These are phyloP conservation scores for Dendrolimus punctatus DNA, from an alignment of 1,140 invertebrate species.

Conservation along the genomic window DNA sequence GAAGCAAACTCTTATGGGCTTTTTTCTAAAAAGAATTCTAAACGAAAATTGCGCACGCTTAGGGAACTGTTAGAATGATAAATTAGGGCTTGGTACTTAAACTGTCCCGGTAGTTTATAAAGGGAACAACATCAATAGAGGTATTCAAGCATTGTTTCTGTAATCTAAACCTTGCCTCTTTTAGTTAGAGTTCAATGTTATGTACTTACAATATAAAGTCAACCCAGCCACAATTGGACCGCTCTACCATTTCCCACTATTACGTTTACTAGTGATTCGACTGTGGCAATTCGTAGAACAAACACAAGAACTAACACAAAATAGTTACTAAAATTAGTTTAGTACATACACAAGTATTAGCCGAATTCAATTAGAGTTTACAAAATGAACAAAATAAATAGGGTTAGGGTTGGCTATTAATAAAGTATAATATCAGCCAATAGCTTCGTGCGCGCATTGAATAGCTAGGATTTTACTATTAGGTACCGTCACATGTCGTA, in stretches of 20 bases:
- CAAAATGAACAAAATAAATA: too few species aligned
- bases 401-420: too few species aligned
- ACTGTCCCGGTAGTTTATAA: constrained; percentile 43
- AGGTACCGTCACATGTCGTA: too few species aligned
- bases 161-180: constrained; percentile 9
- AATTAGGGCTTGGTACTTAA: constrained; percentile 39
- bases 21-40: constrained; percentile 36
- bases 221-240: too few species aligned
- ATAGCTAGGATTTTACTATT: too few species aligned
- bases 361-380: constrained; percentile 1
- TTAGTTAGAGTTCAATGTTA: too few species aligned
- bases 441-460: too few species aligned
- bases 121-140: constrained; percentile 31
- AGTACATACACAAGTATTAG: constrained; percentile 10
- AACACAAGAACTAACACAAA: constrained; percentile 11
- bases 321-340: constrained; percentile 13
- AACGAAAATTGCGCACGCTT: constrained; percentile 50
- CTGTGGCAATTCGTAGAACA: too few species aligned
- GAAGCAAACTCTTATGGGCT: constrained; percentile 18
- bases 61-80: constrained; percentile 48
- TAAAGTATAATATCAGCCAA: too few species aligned
- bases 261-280: too few species aligned
- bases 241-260: too few species aligned
- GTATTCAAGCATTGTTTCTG: constrained; percentile 23
- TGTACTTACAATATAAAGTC: too few species aligned